Conservation (phyloP, 2,888 invertebrate species). For the Conchocele bisecta region DNA sequence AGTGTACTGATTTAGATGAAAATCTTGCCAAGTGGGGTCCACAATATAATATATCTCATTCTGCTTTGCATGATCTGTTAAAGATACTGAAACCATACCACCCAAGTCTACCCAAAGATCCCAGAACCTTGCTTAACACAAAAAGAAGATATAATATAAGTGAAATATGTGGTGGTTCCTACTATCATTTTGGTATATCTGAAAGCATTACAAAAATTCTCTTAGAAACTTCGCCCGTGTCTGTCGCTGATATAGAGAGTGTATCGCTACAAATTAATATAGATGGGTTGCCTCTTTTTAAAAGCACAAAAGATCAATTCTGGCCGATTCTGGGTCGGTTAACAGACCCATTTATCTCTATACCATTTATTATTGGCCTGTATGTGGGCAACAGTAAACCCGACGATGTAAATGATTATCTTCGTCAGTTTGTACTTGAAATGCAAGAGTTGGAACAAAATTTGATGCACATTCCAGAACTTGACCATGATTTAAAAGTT, state of each 20-base stretch:
- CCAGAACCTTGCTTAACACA: slow-evolving; percentile 39
- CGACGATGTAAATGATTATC: neutral
- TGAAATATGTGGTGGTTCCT: slow-evolving; percentile 29
- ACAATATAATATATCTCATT: slow-evolving; percentile 15
- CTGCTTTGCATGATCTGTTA: slow-evolving; percentile 18
- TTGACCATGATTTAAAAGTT: slow-evolving; percentile 7
- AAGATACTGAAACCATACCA: neutral
- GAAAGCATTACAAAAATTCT: neutral
- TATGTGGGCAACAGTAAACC: neutral
- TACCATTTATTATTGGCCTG: neutral
- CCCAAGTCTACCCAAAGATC: slow-evolving; percentile 36
- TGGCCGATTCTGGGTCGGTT: neutral
- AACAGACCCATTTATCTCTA: neutral
- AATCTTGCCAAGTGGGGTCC: too few relatives aligned
- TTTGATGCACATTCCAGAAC: neutral
- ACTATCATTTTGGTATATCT: slow-evolving; percentile 50
- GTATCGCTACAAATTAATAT: slow-evolving; percentile 30
- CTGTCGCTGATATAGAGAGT: neutral
- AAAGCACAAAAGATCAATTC: slow-evolving; percentile 1
- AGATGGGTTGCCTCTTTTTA: slow-evolving; percentile 18
- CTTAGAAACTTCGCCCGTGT: neutral
- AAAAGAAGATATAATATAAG: neutral
- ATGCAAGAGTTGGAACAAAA: neutral
- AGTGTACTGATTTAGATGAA: too few relatives aligned
- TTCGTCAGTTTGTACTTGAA: neutral